phyloP scores from a whole-genome alignment of 2,888 invertebrate genomes.

The Stictocephala bisonia region DNA sequence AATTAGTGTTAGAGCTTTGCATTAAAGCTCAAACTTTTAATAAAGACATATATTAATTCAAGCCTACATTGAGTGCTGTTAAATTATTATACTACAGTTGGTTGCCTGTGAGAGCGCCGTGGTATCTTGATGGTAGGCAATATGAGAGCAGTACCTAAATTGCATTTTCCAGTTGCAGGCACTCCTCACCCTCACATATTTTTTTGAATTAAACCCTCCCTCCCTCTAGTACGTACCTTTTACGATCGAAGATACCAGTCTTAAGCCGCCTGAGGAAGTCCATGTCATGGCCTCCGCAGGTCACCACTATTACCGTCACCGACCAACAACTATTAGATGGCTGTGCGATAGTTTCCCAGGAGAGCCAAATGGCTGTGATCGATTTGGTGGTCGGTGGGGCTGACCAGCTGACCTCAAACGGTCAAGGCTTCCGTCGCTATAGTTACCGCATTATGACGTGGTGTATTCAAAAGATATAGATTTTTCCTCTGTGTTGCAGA shows the following conservation, averaged over 20 bases:
- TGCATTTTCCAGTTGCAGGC: no score
- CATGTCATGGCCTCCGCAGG: conserved; percentile 5
- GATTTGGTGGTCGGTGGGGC: neutral
- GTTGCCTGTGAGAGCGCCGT: no score
- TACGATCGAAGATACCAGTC: neutral
- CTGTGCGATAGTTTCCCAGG: conserved; percentile 9
- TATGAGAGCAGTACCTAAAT: no score
- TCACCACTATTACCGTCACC: neutral
- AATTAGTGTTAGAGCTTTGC: no score
- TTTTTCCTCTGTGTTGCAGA: no score
- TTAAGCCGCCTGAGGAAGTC: conserved; percentile 14
- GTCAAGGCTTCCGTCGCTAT: neutral
- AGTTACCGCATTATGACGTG: neutral
- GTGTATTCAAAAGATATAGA: neutral
- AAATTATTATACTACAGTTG: no score
- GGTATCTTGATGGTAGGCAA: no score
- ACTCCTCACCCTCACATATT: neutral
- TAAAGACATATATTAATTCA: no score
- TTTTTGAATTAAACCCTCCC: neutral
- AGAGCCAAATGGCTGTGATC: conserved; percentile 13
- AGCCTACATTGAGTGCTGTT: no score
- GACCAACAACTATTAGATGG: no score
- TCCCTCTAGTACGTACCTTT: conserved; percentile 3
- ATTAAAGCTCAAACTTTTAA: no score
- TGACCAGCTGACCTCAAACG: neutral